A percentile compares a stretch with the other conserved stretches of the same genome.
Evolutionary conservation across 2,113 vertebrate genomes (phyloP).

Genomic region (Brachypteracias leptosomus): DNA sequence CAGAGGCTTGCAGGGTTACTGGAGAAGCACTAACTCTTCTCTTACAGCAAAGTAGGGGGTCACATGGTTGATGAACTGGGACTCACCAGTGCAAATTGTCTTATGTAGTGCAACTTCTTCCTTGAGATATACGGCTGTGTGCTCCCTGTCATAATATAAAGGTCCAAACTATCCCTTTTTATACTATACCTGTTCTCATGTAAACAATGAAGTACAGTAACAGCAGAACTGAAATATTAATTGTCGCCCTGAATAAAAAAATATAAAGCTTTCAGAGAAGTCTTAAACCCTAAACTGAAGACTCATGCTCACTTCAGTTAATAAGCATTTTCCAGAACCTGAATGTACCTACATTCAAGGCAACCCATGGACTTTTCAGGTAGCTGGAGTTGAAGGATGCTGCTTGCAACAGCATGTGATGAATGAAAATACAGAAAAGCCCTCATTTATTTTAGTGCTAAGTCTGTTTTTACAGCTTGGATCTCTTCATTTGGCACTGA

Average conservation of each 20-base stretch:
- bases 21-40: background rate
- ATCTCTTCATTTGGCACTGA: background rate
- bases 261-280: background rate
- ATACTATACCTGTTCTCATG: background rate
- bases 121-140: background rate
- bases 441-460: background rate
- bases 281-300: background rate
- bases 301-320: background rate
- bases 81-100: background rate
- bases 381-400: background rate
- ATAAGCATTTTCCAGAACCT: background rate
- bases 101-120: background rate
- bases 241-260: background rate
- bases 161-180: background rate
- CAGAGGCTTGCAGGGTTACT: accelerated
- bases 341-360: background rate
- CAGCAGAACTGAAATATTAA: background rate
- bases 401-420: background rate
- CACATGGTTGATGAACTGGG: accelerated
- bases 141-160: background rate
- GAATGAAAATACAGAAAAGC: background rate
- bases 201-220: background rate
- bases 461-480: background rate
- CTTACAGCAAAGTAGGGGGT: background rate
- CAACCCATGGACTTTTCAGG: background rate